Base-by-base conservation (phyloP, 2,797 vertebrate species). In the Rhinella marina region DNA sequence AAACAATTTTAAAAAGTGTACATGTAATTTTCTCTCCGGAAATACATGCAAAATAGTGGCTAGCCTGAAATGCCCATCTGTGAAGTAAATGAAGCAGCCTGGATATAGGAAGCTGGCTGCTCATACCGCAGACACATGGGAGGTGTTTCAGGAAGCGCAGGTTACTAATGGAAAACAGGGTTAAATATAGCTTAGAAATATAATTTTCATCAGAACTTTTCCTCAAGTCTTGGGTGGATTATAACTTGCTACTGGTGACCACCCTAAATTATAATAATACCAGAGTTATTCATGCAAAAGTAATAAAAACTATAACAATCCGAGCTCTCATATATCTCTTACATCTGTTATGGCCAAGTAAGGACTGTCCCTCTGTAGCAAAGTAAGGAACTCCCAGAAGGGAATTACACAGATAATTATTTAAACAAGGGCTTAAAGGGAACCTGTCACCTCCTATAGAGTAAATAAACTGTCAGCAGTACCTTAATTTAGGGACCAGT, bases 171-270 rank as follows among this genome's bases (percentile, higher is more conserved):
- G 70, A 84, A 84, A 75, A 84, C 29, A 75, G 23, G 10, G 82
- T 84, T 84, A 84, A 76, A 76, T 84, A 84, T 84, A 84, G 68
- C 82, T 72, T 23, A 25, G 27, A 57, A n/a, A 59, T 75, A 75
- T 84, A 32, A 75, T 59, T 72, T 83, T 72, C 11, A 56, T 19
- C 27, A 59, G 32, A 84, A 48, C 27, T n/a, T 59, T 75, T 75
- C 70, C 32, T 61, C 68, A 54, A 84, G 29, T 72, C 10, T 75
- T 57, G 70, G 29, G 52, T 48, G 41, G 5, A 29, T 73, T 73
- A 11, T 25, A 84, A 56, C 56, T 70, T 10, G 23, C 19, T 14
- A 32, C 6, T 2, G 19, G 10, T 84, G 14, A 17, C 21, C 70
- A 32, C 52, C 13, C 14, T 23, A 84, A 76, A 75, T 50, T 73